Conservation (phyloP, 1,140 invertebrate genomes). For the Odontomachus brunneus region DNA sequence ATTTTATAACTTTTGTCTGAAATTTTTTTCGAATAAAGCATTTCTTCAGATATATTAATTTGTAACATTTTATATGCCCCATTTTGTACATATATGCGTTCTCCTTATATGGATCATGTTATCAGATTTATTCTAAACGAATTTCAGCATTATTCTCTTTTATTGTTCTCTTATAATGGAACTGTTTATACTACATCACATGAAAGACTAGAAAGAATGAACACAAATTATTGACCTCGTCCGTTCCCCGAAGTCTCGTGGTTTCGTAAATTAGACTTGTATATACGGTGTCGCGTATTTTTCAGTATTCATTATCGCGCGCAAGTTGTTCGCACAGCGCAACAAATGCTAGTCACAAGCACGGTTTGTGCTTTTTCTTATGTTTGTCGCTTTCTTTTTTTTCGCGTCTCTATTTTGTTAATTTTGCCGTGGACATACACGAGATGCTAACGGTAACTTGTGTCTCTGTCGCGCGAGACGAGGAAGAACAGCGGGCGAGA, state of each 20-base stretch:
- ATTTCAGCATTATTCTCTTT: not conserved
- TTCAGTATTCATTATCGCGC: conserved; percentile 11
- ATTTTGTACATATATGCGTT: conserved; percentile 5
- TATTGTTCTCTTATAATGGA: not conserved
- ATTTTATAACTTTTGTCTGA: too few species aligned
- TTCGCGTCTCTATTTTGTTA: conserved; percentile 45
- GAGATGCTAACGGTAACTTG: conserved; percentile 26
- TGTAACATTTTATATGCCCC: too few species aligned
- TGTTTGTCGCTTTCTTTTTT: conserved; percentile 45
- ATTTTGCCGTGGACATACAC: conserved; percentile 16
- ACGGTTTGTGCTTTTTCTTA: conserved; percentile 58
- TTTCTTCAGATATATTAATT: too few species aligned
- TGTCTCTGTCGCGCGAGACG: conserved; percentile 30
- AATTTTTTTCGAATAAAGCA: not conserved
- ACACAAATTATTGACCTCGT: not conserved
- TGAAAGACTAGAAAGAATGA: not conserved
- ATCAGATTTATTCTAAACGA: not conserved
- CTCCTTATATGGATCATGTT: not conserved
- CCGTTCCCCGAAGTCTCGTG: not conserved
- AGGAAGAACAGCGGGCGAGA: conserved; percentile 27
- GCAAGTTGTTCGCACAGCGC: conserved; percentile 26
- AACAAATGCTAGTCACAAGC: conserved; percentile 69
- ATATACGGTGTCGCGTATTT: conserved; percentile 21
- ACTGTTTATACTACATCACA: not conserved
- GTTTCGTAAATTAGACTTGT: conserved; percentile 17